Evolutionary conservation across 2,888 invertebrate genomes (phyloP), one percentile per base, ranked within the genome.

Genomic region (Cheilosia variabilis): DNA sequence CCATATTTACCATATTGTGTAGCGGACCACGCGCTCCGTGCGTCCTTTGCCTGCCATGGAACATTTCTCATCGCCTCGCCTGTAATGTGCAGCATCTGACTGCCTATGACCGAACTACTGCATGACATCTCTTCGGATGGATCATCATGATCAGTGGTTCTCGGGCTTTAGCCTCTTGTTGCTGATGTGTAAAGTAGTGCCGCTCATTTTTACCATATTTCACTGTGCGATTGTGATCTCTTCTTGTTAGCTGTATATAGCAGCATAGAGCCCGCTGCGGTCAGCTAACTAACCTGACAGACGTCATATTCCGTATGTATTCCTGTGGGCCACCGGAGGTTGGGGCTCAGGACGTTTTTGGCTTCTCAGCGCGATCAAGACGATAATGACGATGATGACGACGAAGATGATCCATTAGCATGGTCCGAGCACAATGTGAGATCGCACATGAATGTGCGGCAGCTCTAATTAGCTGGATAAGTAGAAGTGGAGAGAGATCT

Each of bases 401-500:
- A 86, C 62, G 76, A 72, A 76, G 86, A 86, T 86, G 86, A 86
- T 86, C 86, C 86, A 86, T 86, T 86, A 86, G 86, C 72, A 77
- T 80, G 72, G 86, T 76, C 86, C 76, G 62, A 80, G 52, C 76
- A 86, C 80, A 86, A 86, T 86, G 86, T 80, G 76, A 71, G 76
- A 86, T 77, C 80, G 80, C 76, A 66, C 86, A 76, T 86, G 90
- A 90, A 91, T 90, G 90, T 89, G 90, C 90, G 89, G 90, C 90
- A 90, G 89, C 89, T 90, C 91, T 91, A 91, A 91, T 91, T 91
- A 91, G 90, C 87, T 89, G 91, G 89, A 90, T 91, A 90, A 91
- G 89, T 91, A 90, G 89, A 91, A 91, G 90, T 91, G 90, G 90
- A 87, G 82, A 87, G 82, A 87, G 88, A 89, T 88, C 89, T 89